phyloP scores from a whole-genome alignment of 2,113 vertebrate species.

The Clinocottus analis region DNA sequence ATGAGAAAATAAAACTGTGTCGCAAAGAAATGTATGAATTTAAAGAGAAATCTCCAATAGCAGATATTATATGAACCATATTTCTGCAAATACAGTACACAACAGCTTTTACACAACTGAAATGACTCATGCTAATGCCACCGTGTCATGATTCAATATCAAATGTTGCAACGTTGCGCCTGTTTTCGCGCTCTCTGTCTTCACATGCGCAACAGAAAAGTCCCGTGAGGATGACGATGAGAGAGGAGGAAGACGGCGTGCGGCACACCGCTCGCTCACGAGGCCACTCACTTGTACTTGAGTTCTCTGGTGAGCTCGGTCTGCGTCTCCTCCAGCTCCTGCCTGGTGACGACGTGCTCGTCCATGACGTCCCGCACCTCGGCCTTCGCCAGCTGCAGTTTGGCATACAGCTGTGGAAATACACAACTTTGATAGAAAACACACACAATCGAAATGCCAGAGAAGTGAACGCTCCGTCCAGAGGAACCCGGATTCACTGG shows the following conservation, averaged over 20 bases:
- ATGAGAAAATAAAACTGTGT: background rate
- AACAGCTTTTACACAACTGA: background rate
- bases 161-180: no score
- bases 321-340: conserved; percentile 96
- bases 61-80: background rate
- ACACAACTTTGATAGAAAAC: background rate
- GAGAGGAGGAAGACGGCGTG: no score
- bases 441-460: background rate
- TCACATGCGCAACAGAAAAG: no score
- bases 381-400: conserved; percentile 92
- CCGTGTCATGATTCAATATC: background rate
- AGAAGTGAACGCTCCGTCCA: background rate
- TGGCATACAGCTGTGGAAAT: conserved; percentile 87
- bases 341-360: conserved; percentile 91
- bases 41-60: background rate
- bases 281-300: conserved; percentile 90
- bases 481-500: background rate
- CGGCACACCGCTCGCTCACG: no score
- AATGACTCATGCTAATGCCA: background rate
- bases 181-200: background rate
- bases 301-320: conserved; percentile 95
- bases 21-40: background rate
- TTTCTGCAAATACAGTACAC: background rate
- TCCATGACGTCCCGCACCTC: conserved; percentile 94
- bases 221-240: background rate